Base-by-base conservation (phyloP, 2,888 invertebrate species). In the Aleiodes leptofemur region DNA sequence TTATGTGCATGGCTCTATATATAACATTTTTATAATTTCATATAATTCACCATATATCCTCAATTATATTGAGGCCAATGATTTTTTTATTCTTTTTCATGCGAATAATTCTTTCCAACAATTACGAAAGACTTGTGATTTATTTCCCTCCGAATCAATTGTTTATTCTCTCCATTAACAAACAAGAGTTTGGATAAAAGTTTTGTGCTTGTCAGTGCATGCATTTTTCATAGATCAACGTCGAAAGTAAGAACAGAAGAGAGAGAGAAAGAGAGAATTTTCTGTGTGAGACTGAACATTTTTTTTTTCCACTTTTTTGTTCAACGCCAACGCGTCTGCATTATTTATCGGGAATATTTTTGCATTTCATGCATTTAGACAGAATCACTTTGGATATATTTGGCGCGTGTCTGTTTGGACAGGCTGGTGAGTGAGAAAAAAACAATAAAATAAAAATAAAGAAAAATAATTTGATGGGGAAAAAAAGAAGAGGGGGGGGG, bases 341-440 rank as follows among this genome's bases (percentile, higher is more conserved):
- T 81, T 79, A 78, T 82, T 82, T 77, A 81, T 76, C 68, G 69
- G 61, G 75, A 69, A 77, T 76, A 78, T 76, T 78, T 80, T 79
- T 78, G 77, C 79, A 78, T 79, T 78, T 78, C 69, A 79, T 77
- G 68, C 72, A 66, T 76, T 73, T 76, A 64, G 55, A 16, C 61
- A 38, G 31, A 55, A 68, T n/a, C 6, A 9, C 66, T 56, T 55
- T 59, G 51, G 57, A 72, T 51, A 56, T 72, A 48, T 64, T 43
- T 59, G 31, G 51, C 56, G 69, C 72, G 69, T 72, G 59, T 70
- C 72, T 76, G 74, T 74, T 51, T 50, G 34, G 16, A 59, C 50
- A 38, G 16, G n/a, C 34, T 31, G 11, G 53, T 11, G 38, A 51
- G 43, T 14, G 29, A 59, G n/a, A 57, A 23, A 13, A 51, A 23